Base-by-base conservation (phyloP, 2,113 vertebrate species). In the Ramphastos sulfuratus region DNA sequence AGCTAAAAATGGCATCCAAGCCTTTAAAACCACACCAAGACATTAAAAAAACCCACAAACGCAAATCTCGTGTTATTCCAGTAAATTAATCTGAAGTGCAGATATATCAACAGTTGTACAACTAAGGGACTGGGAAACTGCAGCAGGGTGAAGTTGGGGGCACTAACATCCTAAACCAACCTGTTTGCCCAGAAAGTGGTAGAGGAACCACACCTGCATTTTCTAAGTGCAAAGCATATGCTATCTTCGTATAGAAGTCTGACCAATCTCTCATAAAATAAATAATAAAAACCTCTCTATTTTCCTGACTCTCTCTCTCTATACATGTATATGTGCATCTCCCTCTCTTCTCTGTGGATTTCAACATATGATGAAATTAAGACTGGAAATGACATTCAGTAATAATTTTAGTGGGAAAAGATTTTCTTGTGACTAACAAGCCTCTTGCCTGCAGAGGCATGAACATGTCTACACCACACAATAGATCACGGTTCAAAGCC, bases 341-440 rank as follows among this genome's bases (percentile, higher is more conserved):
- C 28, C 31, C 27, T 80, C 66, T 39, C n/a, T 64, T 82, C 52
- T 55, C n/a, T 63, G 28, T 60, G 42, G 27, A 79, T 89, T 94
- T 84, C 65, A 91, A 74, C 15, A 33, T 27, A 79, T 8, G 15
- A 82, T 46, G 55, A 89, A 92, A 93, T 37, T 52, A 78, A 73
- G 44, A 52, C 46, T 56, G 75, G 79, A 94, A 93, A 76, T 30
- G 91, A 79, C 58, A 82, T 74, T 89, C 73, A 56, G 33, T 56
- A 80, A n/a, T 77, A 79, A 56, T 64, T 93, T 82, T 30, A 91
- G 66, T 56, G 42, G 52, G 39, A 90, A 85, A 92, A 55, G 54
- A 85, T 85, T 92, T 87, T 93, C 64, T 69, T 87, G 24, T 74
- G 82, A 81, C 64, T 90, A 91, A 63, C 42, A 50, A 72, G 37